Evolutionary conservation across 2,113 vertebrate genomes (phyloP).

Genomic region (Baryphthengus martii): DNA sequence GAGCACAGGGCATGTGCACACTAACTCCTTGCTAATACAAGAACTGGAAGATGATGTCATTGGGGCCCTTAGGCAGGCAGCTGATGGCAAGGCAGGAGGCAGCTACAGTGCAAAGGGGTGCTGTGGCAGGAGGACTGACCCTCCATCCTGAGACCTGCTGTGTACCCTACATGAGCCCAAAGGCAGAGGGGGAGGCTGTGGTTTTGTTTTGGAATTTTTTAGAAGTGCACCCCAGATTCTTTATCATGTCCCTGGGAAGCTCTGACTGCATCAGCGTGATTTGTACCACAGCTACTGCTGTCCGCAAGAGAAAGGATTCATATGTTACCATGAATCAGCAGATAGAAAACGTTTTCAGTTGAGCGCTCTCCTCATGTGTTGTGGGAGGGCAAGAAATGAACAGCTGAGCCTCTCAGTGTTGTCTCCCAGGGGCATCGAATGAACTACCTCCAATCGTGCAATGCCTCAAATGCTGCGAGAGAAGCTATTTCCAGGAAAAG

Average conservation of each 20-base stretch:
- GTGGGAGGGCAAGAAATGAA: slow-evolving; percentile 16
- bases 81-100: neutral
- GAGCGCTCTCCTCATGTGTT: neutral
- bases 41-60: neutral
- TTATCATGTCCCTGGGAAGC: neutral
- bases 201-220: neutral
- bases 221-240: neutral
- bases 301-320: neutral
- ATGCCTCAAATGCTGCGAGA: neutral
- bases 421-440: slow-evolving; percentile 30
- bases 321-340: slow-evolving; percentile 52
- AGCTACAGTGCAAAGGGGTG: neutral
- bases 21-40: neutral
- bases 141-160: neutral
- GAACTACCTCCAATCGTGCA: neutral
- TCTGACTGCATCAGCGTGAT: neutral
- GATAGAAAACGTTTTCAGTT: neutral
- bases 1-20: neutral
- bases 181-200: neutral
- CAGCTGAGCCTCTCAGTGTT: slow-evolving; percentile 27
- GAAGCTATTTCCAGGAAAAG: slow-evolving; percentile 4
- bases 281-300: neutral
- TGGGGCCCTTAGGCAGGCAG: neutral
- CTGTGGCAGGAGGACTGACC: neutral
- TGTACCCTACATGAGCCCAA: neutral